These are phyloP conservation scores for Tachyglossus aculeatus DNA, from an alignment of 2,797 vertebrate genomes.

Conservation along the genomic window DNA sequence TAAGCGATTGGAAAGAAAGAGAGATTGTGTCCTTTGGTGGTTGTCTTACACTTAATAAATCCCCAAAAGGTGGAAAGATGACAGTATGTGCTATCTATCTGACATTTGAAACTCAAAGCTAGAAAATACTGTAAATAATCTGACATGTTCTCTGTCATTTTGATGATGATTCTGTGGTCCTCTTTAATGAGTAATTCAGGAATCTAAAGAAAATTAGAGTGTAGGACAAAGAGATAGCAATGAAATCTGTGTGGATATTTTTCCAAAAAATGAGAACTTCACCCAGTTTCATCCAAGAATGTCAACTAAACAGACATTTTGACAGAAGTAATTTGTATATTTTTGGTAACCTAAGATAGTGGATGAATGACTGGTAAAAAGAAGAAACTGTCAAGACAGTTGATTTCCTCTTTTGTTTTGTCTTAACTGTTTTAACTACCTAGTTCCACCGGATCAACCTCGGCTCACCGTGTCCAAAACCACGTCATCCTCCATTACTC, in stretches of 20 bases:
- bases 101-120: too few species aligned
- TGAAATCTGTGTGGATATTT: too few species aligned
- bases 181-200: not conserved
- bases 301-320: slow-evolving; percentile 68
- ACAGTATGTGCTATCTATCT: too few species aligned
- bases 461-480: slow-evolving; percentile 98
- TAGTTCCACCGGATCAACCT: slow-evolving; percentile 97
- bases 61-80: too few species aligned
- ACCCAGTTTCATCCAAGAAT: slow-evolving; percentile 41
- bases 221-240: too few species aligned
- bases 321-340: slow-evolving; percentile 68
- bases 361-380: slow-evolving; percentile 48
- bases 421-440: slow-evolving; percentile 52
- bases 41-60: too few species aligned
- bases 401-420: slow-evolving; percentile 63
- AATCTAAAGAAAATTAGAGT: slow-evolving; percentile 34
- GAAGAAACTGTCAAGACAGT: slow-evolving; percentile 35
- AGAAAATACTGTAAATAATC: not conserved
- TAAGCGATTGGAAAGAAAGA: too few species aligned
- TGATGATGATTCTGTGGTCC: not conserved
- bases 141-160: not conserved
- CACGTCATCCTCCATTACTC: slow-evolving; percentile 95
- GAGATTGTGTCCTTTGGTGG: too few species aligned
- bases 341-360: slow-evolving; percentile 59
- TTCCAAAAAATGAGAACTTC: slow-evolving; percentile 22